phyloP scores from a whole-genome alignment of 2,113 vertebrate species.

The Anarhynchus alexandrinus region DNA sequence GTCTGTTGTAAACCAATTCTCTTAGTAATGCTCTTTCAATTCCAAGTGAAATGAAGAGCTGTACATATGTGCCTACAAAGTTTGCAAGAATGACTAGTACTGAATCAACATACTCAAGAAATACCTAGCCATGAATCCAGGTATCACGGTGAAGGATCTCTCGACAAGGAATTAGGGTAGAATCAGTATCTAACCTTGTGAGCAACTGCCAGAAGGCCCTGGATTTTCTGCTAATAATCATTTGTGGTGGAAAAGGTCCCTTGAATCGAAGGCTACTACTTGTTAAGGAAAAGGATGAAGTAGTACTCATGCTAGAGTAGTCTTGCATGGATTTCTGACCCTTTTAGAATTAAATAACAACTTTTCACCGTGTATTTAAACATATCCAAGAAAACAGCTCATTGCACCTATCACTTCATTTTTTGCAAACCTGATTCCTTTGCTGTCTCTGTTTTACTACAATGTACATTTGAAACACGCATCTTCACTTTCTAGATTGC shows the following conservation, averaged over 20 bases:
- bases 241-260: background rate
- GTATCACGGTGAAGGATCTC: background rate
- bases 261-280: background rate
- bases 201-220: background rate
- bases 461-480: fast-evolving
- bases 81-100: background rate
- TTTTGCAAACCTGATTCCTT: background rate
- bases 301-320: background rate
- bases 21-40: background rate
- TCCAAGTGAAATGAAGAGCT: background rate
- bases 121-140: background rate
- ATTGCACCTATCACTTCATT: background rate
- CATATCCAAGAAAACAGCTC: background rate
- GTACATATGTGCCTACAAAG: fast-evolving
- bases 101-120: background rate
- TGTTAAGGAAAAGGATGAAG: background rate
- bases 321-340: background rate
- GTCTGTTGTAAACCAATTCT: background rate
- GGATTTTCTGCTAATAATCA: background rate
- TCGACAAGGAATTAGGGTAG: background rate
- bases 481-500: background rate
- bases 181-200: background rate
- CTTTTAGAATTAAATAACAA: background rate
- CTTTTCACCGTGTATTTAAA: background rate
- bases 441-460: background rate